phyloP scores from a whole-genome alignment of 1,140 invertebrate genomes.

The Drosophila novamexicana region DNA sequence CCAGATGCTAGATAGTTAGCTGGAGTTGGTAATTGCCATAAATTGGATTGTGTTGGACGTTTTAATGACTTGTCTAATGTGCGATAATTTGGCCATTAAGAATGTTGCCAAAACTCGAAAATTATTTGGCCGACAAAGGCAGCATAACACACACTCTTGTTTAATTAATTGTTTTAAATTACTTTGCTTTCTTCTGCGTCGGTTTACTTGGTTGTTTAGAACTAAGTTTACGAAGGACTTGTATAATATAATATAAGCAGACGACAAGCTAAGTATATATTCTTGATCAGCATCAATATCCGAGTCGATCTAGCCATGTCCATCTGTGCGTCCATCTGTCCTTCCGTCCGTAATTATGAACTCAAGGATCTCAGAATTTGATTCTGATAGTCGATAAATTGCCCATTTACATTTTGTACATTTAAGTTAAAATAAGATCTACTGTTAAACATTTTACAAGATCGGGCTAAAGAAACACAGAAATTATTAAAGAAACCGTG shows the following conservation, averaged over 20 bases:
- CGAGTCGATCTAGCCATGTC: too few species aligned
- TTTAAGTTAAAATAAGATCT: too few species aligned
- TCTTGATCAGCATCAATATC: too few species aligned
- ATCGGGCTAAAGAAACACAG: too few species aligned
- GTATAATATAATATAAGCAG: neutral
- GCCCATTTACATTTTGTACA: too few species aligned
- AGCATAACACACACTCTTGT: neutral
- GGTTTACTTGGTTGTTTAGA: neutral
- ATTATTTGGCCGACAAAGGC: neutral
- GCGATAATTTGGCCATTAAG: slow-evolving; percentile 19
- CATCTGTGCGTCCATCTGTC: too few species aligned
- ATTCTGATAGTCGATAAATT: too few species aligned
- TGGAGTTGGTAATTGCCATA: slow-evolving; percentile 37
- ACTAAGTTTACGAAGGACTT: neutral
- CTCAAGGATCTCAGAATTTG: too few species aligned
- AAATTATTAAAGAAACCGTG: too few species aligned
- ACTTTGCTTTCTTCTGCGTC: neutral
- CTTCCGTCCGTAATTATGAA: too few species aligned
- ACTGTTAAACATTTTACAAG: too few species aligned
- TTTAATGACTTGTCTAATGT: slow-evolving; percentile 38
- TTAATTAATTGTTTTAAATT: slow-evolving; percentile 8
- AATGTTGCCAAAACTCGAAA: slow-evolving; percentile 27
- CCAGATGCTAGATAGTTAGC: slow-evolving; percentile 12
- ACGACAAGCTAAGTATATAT: too few species aligned
- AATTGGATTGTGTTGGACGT: slow-evolving; percentile 33